Conservation (phyloP, 1,140 invertebrate genomes). For the Monochamus saltuarius region DNA sequence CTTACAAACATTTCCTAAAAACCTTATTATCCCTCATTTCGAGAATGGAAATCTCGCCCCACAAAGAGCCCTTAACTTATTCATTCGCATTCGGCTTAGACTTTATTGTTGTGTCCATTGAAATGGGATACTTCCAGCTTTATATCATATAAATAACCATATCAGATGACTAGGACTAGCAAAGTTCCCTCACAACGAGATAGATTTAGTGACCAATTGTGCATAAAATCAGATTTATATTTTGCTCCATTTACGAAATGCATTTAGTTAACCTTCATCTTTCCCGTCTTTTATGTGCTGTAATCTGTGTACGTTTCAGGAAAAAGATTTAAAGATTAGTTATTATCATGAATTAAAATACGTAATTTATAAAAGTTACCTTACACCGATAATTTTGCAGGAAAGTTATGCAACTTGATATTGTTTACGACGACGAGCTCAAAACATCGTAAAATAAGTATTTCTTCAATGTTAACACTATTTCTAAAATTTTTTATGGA, state of each 20-base stretch:
- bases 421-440: no score
- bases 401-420: no score
- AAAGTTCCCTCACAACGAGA: conserved; percentile 5
- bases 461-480: no score
- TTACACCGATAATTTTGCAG: no score
- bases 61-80: conserved; percentile 12
- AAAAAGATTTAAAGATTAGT: no score
- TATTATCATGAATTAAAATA: no score
- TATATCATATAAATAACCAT: conserved; percentile 24
- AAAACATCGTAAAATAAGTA: no score
- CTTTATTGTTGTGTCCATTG: conserved; percentile 17
- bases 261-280: conserved; percentile 20
- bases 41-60: neutral
- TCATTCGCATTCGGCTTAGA: conserved; percentile 1
- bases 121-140: conserved; percentile 26
- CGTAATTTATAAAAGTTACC: no score
- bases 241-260: conserved; percentile 18
- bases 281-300: neutral
- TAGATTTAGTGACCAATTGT: conserved; percentile 24
- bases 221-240: conserved; percentile 27
- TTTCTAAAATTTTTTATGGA: no score
- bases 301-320: no score
- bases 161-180: conserved; percentile 28
- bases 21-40: no score
- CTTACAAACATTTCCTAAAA: conserved; percentile 4